These are phyloP conservation scores for Halichoeres trimaculatus DNA, from an alignment of 2,113 vertebrate genomes.

Conservation along the genomic window DNA sequence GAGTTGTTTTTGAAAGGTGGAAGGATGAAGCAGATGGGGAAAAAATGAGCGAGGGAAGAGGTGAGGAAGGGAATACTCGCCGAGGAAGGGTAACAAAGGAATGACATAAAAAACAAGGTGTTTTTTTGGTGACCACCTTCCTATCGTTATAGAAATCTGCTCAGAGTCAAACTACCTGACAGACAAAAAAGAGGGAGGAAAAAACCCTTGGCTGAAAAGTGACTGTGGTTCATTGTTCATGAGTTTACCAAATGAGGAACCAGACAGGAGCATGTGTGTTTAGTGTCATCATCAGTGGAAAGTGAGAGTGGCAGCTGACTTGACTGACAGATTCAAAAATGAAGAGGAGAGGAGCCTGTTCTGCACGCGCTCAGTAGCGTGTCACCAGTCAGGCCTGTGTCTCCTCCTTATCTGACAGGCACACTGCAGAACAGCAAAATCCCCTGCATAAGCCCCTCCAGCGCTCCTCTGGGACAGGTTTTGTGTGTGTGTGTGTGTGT, in stretches of 20 bases:
- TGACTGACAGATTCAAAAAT: constrained; percentile 69
- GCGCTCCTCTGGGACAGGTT: constrained; percentile 63
- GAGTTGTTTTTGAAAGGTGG: not conserved
- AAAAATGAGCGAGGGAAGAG: not conserved
- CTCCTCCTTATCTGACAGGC: constrained; percentile 79
- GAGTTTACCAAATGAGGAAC: constrained; percentile 39
- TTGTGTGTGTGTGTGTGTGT: constrained; percentile 29
- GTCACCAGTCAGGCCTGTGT: constrained; percentile 66
- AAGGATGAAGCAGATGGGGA: not conserved
- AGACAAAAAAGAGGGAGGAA: constrained; percentile 8
- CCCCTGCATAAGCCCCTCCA: constrained; percentile 73
- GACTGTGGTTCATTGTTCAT: constrained; percentile 1
- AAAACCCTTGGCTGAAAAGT: constrained; percentile 2
- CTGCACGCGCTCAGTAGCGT: constrained; percentile 56
- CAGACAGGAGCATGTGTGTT: constrained; percentile 12
- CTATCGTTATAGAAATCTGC: not conserved
- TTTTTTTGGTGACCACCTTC: too few species aligned
- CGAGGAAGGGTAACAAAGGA: too few species aligned
- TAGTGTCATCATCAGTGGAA: constrained; percentile 49
- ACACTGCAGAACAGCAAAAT: constrained; percentile 80
- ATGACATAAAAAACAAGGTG: too few species aligned
- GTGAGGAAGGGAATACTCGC: not conserved
- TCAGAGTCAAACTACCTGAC: constrained; percentile 6
- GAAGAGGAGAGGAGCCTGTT: constrained; percentile 33
- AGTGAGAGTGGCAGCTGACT: constrained; percentile 59